Conservation (phyloP, 2,113 vertebrate species). For the Ancistrus triradiatus region DNA sequence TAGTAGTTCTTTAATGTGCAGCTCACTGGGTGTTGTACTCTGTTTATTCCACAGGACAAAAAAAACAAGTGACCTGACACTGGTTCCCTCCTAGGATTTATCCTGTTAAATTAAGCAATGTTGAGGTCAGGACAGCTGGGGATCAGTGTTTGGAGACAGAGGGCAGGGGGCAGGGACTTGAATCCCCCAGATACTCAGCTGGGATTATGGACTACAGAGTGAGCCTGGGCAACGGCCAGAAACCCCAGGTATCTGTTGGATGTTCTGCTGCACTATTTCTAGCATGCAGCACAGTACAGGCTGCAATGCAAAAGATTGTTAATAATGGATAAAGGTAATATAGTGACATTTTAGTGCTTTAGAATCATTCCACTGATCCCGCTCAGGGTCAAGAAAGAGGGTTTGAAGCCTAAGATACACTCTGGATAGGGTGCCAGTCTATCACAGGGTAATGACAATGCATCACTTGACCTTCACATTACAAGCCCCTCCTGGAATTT, state of each 20-base stretch:
- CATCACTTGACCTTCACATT: no score
- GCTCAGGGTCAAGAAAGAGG: no score
- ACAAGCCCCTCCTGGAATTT: no score
- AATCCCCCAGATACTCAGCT: constrained; percentile 43
- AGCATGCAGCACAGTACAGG: no score
- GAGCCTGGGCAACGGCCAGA: background rate
- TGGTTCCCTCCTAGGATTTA: constrained; percentile 51
- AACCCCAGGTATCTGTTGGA: constrained; percentile 9
- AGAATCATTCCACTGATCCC: no score
- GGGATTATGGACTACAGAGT: constrained; percentile 8
- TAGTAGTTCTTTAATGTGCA: constrained; percentile 12
- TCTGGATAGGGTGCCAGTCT: no score
- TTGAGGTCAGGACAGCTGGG: constrained; percentile 56
- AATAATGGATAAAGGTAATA: no score
- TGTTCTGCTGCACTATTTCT: constrained; percentile 6
- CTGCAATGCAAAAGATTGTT: constrained; percentile 1
- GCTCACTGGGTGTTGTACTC: background rate
- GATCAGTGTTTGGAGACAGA: constrained; percentile 35
- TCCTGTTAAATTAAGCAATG: constrained; percentile 55
- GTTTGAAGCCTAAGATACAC: no score
- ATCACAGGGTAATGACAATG: no score
- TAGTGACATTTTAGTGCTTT: no score
- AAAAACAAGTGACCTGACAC: constrained; percentile 50
- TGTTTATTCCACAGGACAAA: constrained; percentile 1
- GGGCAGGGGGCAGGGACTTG: constrained; percentile 20